Conservation (phyloP, 2,888 invertebrate genomes). For the Lycia hirtaria region DNA sequence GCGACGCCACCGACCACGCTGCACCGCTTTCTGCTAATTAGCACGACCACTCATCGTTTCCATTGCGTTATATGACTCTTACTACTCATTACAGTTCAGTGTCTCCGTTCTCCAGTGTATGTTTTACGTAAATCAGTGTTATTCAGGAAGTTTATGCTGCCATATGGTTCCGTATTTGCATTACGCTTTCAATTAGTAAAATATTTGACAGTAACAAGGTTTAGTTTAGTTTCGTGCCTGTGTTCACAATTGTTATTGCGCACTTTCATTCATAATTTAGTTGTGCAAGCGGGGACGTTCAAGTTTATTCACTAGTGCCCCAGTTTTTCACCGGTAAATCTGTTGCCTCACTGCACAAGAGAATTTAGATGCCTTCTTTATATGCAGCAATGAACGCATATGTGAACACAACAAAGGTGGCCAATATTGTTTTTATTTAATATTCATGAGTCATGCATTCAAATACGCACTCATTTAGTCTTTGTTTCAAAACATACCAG, state of each 20-base stretch:
- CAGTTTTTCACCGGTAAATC: conserved; percentile 33
- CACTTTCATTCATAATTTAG: conserved; percentile 34
- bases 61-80: conserved; percentile 52
- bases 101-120: conserved; percentile 5
- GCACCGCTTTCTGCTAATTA: conserved; percentile 45
- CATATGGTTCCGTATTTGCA: conserved; percentile 19
- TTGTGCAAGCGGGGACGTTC: conserved; percentile 48
- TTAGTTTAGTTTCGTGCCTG: conserved; percentile 41
- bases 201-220: conserved; percentile 37
- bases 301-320: conserved; percentile 46
- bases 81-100: conserved; percentile 29
- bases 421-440: conserved; percentile 22
- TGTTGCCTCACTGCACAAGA: conserved; percentile 4
- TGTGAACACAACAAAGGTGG: conserved; percentile 22
- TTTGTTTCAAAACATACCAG: conserved; percentile 31
- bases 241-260: conserved; percentile 27
- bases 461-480: conserved; percentile 27
- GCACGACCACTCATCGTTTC: conserved; percentile 53
- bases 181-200: conserved; percentile 13
- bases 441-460: conserved; percentile 26
- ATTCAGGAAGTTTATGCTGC: conserved; percentile 21
- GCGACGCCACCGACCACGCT: conserved; percentile 56
- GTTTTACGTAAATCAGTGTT: conserved; percentile 24
- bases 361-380: conserved; percentile 6
- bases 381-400: conserved; percentile 6